Base-by-base conservation (phyloP, 2,797 vertebrate species). In the Novumbra hubbsi region DNA sequence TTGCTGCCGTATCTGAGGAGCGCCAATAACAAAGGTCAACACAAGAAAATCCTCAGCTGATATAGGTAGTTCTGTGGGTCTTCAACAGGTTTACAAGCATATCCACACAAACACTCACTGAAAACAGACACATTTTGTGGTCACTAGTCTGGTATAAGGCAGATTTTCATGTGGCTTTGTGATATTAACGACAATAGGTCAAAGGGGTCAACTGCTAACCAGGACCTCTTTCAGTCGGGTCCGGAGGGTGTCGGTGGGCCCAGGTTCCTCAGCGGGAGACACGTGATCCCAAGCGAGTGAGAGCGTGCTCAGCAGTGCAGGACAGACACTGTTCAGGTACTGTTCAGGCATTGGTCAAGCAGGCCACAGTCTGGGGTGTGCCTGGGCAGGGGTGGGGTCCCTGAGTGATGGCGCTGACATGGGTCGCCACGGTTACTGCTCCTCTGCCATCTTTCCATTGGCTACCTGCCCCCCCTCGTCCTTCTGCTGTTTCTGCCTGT, bases 361-460 rank as follows among this genome's bases (percentile, higher is more conserved):
- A 7, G 34, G 34, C 34, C 4, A 38, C 34, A 38, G 65, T n/a
- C 65, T 67, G 68, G 49, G 17, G 70, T 66, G 73, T 0, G 80
- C 32, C 75, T 19, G 77, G 78, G 78, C 5, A 7, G 34, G 41
- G 41, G 41, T 11, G 41, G 41, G 41, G 74, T 90, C 88, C 90
- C 87, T 92, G 89, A 91, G 89, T 88, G 78, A 82, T 78, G 74
- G 72, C 78, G 17, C 77, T 66, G 32, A 27, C 71, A 73, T 16
- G 30, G 6, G 28, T 63, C 24, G 78, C 72, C 28, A 16, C 50
- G 57, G 21, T 91, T 85, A 92, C 50, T 87, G 75, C 80, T 92
- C 88, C 81, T 96, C 95, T 76, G 92, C 80, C 32, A 87, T 88
- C 76, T 94, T 96, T 82, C 90, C 82, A 49, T 91, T 92, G 79